These are phyloP conservation scores for Ips nitidus DNA, from an alignment of 1,140 invertebrate genomes.

Conservation along the genomic window DNA sequence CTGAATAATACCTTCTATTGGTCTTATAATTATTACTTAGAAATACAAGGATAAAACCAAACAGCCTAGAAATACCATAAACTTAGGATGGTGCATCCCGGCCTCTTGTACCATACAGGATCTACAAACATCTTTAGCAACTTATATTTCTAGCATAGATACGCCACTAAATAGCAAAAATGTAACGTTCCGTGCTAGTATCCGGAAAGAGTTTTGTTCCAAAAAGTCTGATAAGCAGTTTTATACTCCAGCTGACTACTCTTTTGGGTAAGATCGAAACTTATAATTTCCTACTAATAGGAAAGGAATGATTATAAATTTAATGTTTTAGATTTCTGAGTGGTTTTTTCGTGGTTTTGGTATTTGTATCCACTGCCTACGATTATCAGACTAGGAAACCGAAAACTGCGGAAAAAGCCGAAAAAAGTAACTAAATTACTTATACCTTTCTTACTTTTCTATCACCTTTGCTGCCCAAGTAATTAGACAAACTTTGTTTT, in stretches of 20 bases:
- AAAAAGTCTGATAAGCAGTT: conserved; percentile 42
- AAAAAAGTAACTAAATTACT: conserved; percentile 40
- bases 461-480: too few relatives aligned
- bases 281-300: background rate
- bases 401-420: conserved; percentile 36
- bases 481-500: background rate
- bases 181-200: conserved; percentile 50
- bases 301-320: background rate
- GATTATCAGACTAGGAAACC: conserved; percentile 38
- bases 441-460: too few relatives aligned
- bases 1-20: background rate
- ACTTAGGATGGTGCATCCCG: conserved; percentile 60
- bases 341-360: conserved; percentile 37
- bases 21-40: conserved; percentile 14
- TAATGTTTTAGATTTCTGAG: conserved; percentile 31
- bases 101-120: conserved; percentile 54
- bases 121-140: conserved; percentile 53
- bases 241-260: conserved; percentile 50
- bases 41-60: conserved; percentile 50
- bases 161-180: conserved; percentile 52
- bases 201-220: conserved; percentile 49
- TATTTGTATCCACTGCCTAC: conserved; percentile 43
- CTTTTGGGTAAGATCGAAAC: conserved; percentile 52
- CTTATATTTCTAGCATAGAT: conserved; percentile 52
- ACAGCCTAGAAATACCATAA: conserved; percentile 53